Base-by-base conservation (phyloP, 2,888 invertebrate species). In the Netelia fuscicornis region DNA sequence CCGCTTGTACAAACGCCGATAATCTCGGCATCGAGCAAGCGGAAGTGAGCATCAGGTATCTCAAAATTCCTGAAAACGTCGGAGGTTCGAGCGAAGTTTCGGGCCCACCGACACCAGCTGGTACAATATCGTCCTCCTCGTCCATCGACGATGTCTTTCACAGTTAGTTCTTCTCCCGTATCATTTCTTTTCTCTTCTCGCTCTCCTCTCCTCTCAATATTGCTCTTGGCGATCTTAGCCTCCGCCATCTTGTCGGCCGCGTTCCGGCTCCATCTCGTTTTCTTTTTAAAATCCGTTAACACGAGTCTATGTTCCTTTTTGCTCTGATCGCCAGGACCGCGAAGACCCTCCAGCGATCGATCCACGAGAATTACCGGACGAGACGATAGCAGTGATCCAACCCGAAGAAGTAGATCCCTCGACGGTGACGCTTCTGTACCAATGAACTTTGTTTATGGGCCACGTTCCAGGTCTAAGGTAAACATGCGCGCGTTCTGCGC, bases 71-170 rank as follows among this genome's bases (percentile, higher is more conserved):
- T 3, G 90, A 91, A 1, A 78, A 72, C 64, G 17, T 71, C 48
- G 83, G 71, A 80, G 83, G 72, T 5, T 79, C 87, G 52, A 92
- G 93, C 11, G 95, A 95, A 68, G 95, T 95, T 87, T 95, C 95
- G 80, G 95, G 94, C 58, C 95, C 94, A 52, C 95, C 94, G 13
- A 96, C 96, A 44, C 96, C 96, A 0, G 86, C 87, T 52, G 95
- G 96, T 70, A 96, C 96, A 0, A 94, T 97, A 2, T 96, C 97
- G 9, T 96, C 97, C 0, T 96, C 96, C 54, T 97, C 97, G 60
- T 97, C 97, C 0, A 95, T 96, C 87, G 97, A 97, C 89, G 97
- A 97, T 89, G 94, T 95, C 62, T 87, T 85, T 78, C 85, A 85
- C 79, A 85, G 87, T 86, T 64, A 87, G 86, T 86, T 20, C 17